phyloP scores from a whole-genome alignment of 2,888 invertebrate species.

The Gryllus longicercus region DNA sequence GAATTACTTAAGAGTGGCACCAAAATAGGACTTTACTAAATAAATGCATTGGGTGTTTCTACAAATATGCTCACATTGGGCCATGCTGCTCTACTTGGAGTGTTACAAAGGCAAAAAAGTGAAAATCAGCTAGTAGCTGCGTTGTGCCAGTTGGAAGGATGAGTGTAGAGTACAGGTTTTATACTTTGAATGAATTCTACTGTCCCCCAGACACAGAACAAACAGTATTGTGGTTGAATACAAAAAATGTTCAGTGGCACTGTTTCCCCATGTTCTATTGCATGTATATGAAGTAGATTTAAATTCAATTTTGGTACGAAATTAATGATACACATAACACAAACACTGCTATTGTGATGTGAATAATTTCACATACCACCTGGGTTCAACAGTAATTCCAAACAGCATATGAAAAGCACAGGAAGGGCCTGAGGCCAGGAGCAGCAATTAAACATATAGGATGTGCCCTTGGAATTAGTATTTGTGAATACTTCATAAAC shows the following conservation, averaged over 20 bases:
- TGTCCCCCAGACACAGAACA: not conserved
- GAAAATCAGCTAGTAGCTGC: not conserved
- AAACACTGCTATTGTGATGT: slow-evolving; percentile 3
- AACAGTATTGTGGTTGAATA: not conserved
- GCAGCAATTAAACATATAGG: slow-evolving; percentile 25
- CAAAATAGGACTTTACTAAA: slow-evolving; percentile 5
- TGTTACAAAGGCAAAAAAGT: slow-evolving; percentile 20
- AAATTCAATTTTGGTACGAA: not conserved
- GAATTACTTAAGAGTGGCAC: slow-evolving; percentile 23
- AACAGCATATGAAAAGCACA: slow-evolving; percentile 28
- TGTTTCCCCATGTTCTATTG: not conserved
- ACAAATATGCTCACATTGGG: not conserved
- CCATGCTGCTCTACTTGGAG: slow-evolving; percentile 2
- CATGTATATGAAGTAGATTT: not conserved
- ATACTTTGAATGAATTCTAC: not conserved
- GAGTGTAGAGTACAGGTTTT: slow-evolving; percentile 11
- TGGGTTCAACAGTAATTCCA: slow-evolving; percentile 23
- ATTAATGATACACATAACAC: slow-evolving; percentile 18
- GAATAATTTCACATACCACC: not conserved
- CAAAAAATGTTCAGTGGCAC: not conserved
- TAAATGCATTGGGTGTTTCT: not conserved
- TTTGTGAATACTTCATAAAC: slow-evolving; percentile 28
- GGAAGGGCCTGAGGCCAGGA: slow-evolving; percentile 29
- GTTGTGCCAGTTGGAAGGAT: slow-evolving; percentile 2
- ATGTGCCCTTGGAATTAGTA: slow-evolving; percentile 18